Conservation (phyloP, 2,797 vertebrate species). For the Lutjanus campechanus region DNA sequence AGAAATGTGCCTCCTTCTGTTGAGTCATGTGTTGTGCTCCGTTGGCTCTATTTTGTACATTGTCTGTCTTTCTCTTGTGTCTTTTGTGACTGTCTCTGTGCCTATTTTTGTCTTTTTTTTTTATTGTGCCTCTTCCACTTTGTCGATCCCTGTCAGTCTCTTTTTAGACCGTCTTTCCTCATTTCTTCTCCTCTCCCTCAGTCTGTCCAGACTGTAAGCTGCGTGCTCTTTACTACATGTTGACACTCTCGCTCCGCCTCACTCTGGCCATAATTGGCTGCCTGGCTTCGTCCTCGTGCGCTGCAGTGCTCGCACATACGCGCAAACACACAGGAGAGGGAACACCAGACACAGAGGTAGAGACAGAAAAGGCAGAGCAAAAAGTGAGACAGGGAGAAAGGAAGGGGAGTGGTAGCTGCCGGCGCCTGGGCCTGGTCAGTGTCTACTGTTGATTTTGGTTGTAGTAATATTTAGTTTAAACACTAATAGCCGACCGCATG, state of each 20-base stretch:
- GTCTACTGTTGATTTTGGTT: constrained; percentile 78
- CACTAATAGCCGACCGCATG: constrained; percentile 66
- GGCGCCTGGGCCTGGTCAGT: constrained; percentile 65
- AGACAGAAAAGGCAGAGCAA: constrained; percentile 40
- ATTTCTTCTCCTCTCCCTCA: constrained; percentile 36
- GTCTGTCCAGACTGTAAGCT: constrained; percentile 62
- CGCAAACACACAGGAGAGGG: constrained; percentile 17
- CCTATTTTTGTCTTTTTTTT: constrained; percentile 35
- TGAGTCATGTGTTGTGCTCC: constrained; percentile 51
- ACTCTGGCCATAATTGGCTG: constrained; percentile 69
- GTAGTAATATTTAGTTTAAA: constrained; percentile 80
- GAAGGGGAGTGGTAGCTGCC: constrained; percentile 57
- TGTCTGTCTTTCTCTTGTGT: constrained; percentile 25
- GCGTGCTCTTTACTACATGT: constrained; percentile 70
- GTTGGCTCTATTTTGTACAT: constrained; percentile 8
- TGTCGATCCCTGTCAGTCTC: constrained; percentile 36
- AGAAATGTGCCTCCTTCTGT: constrained; percentile 37
- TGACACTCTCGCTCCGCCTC: constrained; percentile 67
- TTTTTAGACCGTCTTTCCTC: constrained; percentile 42
- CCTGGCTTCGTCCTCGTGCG: constrained; percentile 56
- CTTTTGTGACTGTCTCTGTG: constrained; percentile 23
- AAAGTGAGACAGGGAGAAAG: constrained; percentile 44
- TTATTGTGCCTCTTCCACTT: constrained; percentile 33
- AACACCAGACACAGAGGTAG: constrained; percentile 35
- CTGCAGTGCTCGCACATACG: constrained; percentile 16